phyloP scores from a whole-genome alignment of 2,797 vertebrate species.

The Heteromormyrus szaboi region DNA sequence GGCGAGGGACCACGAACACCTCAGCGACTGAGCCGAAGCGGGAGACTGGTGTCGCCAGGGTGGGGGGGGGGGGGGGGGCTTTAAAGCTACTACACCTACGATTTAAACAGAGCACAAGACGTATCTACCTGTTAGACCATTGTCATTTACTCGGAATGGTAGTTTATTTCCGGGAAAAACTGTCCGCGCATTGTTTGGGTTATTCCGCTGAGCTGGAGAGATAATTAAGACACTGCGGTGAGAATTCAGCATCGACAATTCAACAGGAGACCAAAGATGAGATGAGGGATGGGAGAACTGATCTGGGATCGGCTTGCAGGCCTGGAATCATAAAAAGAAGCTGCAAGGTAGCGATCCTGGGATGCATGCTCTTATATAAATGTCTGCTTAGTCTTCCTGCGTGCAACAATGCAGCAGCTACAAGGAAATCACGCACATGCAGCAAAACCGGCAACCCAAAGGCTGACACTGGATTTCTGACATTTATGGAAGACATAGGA shows the following conservation, averaged over 20 bases:
- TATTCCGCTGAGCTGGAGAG: conserved; percentile 42
- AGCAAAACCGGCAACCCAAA: background rate
- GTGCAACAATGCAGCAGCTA: background rate
- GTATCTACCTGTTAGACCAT: conserved; percentile 45
- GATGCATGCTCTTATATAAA: background rate
- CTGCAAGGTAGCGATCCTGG: background rate
- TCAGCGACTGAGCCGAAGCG: background rate
- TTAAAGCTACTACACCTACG: background rate
- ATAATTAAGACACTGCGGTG: conserved; percentile 31
- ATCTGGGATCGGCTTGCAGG: background rate
- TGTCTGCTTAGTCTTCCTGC: background rate
- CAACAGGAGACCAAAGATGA: conserved; percentile 11
- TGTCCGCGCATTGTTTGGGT: conserved; percentile 34
- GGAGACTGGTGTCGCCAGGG: background rate
- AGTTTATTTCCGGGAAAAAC: conserved; percentile 36
- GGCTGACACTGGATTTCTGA: background rate
- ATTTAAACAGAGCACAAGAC: conserved; percentile 7
- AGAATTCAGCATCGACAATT: conserved; percentile 15
- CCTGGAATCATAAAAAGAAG: background rate
- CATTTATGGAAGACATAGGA: background rate
- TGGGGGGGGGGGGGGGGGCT: background rate
- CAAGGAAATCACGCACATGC: background rate
- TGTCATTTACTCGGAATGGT: conserved; percentile 40
- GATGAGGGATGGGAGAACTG: background rate
- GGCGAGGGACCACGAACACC: background rate